phyloP scores from a whole-genome alignment of 2,888 invertebrate species.

The Serrognathus titanus region DNA sequence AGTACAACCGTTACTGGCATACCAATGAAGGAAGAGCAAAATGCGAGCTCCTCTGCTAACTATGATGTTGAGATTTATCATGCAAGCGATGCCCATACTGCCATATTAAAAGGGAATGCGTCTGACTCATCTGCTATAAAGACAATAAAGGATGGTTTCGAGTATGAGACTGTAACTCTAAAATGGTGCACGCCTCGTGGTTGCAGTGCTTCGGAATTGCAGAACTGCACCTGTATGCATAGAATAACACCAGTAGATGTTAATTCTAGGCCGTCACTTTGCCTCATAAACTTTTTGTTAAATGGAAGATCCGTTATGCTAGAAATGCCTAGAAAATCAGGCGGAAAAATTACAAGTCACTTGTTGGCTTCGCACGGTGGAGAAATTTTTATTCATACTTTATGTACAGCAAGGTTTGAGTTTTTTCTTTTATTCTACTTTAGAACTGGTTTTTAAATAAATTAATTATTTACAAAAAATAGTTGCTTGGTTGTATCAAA shows the following conservation, averaged over 20 bases:
- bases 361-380: slow-evolving; percentile 92
- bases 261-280: slow-evolving; percentile 94
- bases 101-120: slow-evolving; percentile 65
- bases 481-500: too few species aligned
- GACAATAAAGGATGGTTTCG: slow-evolving; percentile 68
- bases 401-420: slow-evolving; percentile 68
- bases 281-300: slow-evolving; percentile 94
- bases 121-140: slow-evolving; percentile 62
- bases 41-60: slow-evolving; percentile 95
- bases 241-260: slow-evolving; percentile 95
- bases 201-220: slow-evolving; percentile 74
- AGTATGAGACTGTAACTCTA: slow-evolving; percentile 81
- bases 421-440: neutral
- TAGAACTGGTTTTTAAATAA: neutral
- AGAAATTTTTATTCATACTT: slow-evolving; percentile 91
- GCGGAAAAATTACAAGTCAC: slow-evolving; percentile 87
- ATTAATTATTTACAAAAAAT: neutral
- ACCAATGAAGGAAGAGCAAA: slow-evolving; percentile 99
- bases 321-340: slow-evolving; percentile 83
- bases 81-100: slow-evolving; percentile 78
- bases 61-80: slow-evolving; percentile 98
- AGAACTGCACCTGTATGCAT: slow-evolving; percentile 80
- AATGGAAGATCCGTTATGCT: slow-evolving; percentile 90
- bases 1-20: slow-evolving; percentile 98
- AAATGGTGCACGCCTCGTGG: slow-evolving; percentile 98